A percentile compares a stretch with the other conserved stretches of the same genome.
These are phyloP conservation scores for Trachelus troglodyta DNA, from an alignment of 2,888 invertebrate species.

Conservation along the genomic window DNA sequence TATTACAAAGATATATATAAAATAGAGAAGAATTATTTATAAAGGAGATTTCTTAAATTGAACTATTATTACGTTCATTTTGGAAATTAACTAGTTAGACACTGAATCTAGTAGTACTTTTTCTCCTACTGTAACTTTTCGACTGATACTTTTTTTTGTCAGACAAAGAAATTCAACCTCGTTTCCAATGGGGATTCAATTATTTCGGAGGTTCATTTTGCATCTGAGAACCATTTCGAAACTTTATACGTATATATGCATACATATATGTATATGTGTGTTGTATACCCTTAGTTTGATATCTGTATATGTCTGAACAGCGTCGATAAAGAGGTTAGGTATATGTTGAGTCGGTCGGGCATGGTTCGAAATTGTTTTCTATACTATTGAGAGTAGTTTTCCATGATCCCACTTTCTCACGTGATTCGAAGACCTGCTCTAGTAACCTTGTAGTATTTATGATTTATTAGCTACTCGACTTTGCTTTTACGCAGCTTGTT, in stretches of 20 bases:
- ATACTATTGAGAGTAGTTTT: neutral
- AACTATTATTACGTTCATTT: neutral
- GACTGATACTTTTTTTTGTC: neutral
- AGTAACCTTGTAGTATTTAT: conserved; percentile 14
- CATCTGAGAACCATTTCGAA: neutral
- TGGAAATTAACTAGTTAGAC: neutral
- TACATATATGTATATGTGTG: neutral
- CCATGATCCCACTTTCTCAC: neutral
- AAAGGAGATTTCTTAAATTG: neutral
- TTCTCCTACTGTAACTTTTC: neutral
- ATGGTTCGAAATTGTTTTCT: neutral
- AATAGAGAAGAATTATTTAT: conserved; percentile 4
- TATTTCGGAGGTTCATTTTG: neutral
- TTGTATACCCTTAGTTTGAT: neutral
- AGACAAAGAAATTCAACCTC: neutral
- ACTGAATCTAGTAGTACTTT: neutral
- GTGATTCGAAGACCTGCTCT: no score
- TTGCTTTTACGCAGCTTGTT: neutral
- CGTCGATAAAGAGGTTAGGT: neutral
- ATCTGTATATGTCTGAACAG: neutral
- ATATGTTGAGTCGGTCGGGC: neutral
- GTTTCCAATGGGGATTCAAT: neutral
- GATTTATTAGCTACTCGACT: conserved; percentile 8
- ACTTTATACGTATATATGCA: neutral
- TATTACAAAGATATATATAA: conserved; percentile 4